Evolutionary conservation across 2,113 vertebrate genomes (phyloP).

Genomic region (Megaceryle torquata): DNA sequence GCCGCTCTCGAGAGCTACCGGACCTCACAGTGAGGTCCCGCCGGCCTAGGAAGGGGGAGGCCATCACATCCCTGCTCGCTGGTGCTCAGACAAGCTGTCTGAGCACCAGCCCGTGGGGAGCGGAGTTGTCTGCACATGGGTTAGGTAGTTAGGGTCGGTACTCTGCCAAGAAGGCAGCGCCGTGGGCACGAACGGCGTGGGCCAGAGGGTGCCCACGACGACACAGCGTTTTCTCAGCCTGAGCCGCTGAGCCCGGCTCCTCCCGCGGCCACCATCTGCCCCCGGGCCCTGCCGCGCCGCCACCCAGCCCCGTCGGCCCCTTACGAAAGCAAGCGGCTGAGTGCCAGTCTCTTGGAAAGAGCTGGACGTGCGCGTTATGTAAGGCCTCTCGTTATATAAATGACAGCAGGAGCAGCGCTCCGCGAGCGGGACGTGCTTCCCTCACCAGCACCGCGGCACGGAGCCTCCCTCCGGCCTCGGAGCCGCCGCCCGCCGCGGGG

Average conservation of each 20-base stretch:
- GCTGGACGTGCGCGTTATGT: not conserved
- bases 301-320: not conserved
- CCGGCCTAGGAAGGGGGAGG: not conserved
- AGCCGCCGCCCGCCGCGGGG: not conserved
- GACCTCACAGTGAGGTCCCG: not conserved
- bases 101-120: not conserved
- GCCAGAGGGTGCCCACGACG: not conserved
- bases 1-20: not conserved
- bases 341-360: not conserved
- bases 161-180: not conserved
- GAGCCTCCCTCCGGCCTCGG: not conserved
- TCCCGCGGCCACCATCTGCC: not conserved
- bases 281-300: too few species aligned
- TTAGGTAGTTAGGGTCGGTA: too few species aligned
- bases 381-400: constrained; percentile 6
- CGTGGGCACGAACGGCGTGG: not conserved
- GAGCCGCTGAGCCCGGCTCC: not conserved
- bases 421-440: not conserved
- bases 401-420: not conserved
- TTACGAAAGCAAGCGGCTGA: not conserved
- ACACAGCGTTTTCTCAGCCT: too few species aligned
- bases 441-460: not conserved
- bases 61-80: not conserved
- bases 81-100: not conserved
- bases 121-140: not conserved